Percentiles rank a stretch among this genome's conserved stretches.
Conservation (phyloP, 2,888 invertebrate genomes). For the Sepioteuthis lessoniana region DNA sequence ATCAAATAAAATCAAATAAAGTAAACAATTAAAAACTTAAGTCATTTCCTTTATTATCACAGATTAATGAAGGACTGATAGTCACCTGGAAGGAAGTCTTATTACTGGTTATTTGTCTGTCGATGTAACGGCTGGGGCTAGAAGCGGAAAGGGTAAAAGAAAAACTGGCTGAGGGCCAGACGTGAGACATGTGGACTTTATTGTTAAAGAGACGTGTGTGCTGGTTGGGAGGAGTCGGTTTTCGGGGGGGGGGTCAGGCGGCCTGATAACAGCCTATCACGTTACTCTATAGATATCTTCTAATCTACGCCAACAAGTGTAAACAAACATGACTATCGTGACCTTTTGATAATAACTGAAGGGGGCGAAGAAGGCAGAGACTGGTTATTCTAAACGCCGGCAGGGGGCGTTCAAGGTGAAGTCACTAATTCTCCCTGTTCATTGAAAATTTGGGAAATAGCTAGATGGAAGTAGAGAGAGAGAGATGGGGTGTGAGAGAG, state of each 20-base stretch:
- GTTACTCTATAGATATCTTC: background rate
- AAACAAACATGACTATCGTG: slow-evolving; percentile 6
- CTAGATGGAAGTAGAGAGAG: background rate
- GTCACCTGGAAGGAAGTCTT: background rate
- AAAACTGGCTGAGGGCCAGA: background rate
- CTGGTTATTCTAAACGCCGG: background rate
- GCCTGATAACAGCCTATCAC: background rate
- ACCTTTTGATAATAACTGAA: background rate
- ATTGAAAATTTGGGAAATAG: no score
- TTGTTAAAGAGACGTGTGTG: background rate
- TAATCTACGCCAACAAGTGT: background rate
- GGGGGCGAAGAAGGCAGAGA: background rate
- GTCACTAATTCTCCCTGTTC: background rate
- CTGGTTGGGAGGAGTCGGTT: background rate
- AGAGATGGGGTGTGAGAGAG: background rate
- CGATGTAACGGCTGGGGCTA: background rate
- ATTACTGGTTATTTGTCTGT: background rate
- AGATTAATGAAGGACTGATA: background rate
- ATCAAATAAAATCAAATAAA: no score
- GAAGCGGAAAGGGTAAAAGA: background rate
- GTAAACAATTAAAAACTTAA: no score
- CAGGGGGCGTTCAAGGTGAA: background rate
- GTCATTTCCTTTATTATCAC: background rate
- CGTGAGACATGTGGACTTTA: background rate
- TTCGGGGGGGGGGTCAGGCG: background rate